Base-by-base conservation (phyloP, 2,888 invertebrate species). In the Drosophila seclusa region DNA sequence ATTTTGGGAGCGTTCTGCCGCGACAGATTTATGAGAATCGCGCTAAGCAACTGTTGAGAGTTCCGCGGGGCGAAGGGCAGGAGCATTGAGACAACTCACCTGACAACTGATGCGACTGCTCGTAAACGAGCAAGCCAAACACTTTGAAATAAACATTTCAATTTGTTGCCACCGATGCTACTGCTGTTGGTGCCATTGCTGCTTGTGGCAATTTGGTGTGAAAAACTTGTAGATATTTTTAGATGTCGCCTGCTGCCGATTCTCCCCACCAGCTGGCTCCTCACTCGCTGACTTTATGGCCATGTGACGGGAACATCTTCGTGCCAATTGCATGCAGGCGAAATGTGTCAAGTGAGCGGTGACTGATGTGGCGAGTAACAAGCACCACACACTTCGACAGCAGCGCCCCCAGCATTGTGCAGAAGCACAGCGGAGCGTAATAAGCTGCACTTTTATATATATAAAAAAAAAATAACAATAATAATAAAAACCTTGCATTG, bases 311-410 rank as follows among this genome's bases (percentile, higher is more conserved):
- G 55, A 82, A 83, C 80, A 71, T 70, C 72, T 84, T 76, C 77
- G 78, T 80, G 83, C 87, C 83, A 83, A 80, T 85, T 88, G 85
- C 73, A 77, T 73, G 76, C 86, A 76, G 82, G 86, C 89, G 80
- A 87, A 87, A 91, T 89, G 91, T 91, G 91, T 90, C 91, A 91
- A 91, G 91, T 91, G 91, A 91, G 91, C 87, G 81, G 87, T 91
- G 91, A 91, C 91, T 91, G 91, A 91, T 91, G 89, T 91, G 83
- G 90, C 91, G 86, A 91, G 87, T 91, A 91, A 91, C 91, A 87
- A 91, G 91, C 65, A 36, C 7, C 53, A 36, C 34, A 50, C 27
- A 34, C 58, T 34, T 52, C 67, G 52, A 34, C 49, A 42, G 52
- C 54, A 58, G 16, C 21, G n/a, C 59, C 50, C 11, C n/a, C 42